These are phyloP conservation scores for Zelleria hepariella DNA, from an alignment of 2,888 invertebrate species.

Conservation along the genomic window DNA sequence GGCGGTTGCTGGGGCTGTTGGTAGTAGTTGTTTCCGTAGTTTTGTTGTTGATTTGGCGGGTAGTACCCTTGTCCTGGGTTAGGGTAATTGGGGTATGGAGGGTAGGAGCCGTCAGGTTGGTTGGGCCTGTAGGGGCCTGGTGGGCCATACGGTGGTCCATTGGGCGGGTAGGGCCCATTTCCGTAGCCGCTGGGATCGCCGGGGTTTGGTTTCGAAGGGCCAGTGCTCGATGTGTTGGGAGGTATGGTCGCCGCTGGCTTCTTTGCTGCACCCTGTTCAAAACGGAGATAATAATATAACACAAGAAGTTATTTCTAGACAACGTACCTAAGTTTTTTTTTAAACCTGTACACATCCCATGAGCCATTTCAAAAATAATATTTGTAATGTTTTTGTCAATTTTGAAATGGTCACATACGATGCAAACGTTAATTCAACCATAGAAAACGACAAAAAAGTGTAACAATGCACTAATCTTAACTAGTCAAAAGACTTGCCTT, in stretches of 20 bases:
- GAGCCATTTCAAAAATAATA: no score
- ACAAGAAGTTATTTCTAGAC: no score
- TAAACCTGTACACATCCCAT: no score
- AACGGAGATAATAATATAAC: conserved; percentile 7
- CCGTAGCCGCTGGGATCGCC: conserved; percentile 32
- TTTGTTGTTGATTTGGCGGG: conserved; percentile 63
- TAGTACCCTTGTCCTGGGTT: conserved; percentile 48
- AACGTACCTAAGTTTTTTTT: no score
- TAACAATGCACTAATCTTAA: background rate
- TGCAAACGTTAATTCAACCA: no score
- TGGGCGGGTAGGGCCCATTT: conserved; percentile 40
- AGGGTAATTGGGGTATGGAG: conserved; percentile 54
- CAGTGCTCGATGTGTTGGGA: conserved; percentile 47
- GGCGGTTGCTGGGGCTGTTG: conserved; percentile 39
- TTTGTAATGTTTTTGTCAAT: no score
- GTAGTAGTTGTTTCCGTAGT: conserved; percentile 55
- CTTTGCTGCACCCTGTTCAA: conserved; percentile 57
- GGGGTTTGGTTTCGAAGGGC: conserved; percentile 22
- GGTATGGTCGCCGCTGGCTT: conserved; percentile 68
- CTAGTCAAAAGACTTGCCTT: background rate
- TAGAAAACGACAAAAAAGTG: no score
- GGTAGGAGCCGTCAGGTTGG: conserved; percentile 46
- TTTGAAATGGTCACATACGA: no score
- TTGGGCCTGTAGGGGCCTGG: conserved; percentile 39
- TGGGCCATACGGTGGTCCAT: conserved; percentile 48